Conservation (phyloP, 2,888 invertebrate genomes). For the Papilio gigon region DNA sequence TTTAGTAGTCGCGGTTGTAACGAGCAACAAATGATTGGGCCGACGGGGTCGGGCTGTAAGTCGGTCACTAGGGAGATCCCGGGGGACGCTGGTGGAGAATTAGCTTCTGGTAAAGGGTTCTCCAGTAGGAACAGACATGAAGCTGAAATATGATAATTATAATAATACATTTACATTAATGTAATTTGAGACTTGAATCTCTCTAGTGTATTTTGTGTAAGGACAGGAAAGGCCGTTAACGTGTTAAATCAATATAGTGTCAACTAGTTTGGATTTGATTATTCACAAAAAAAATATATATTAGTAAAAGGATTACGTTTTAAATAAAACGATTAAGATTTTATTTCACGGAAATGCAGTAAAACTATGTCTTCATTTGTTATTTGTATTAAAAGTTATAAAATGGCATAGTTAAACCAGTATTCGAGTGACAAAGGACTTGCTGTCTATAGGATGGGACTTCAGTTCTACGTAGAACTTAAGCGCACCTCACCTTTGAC, state of each 20-base stretch:
- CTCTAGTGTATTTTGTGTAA: background rate
- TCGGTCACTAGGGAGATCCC: constrained; percentile 39
- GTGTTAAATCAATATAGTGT: too few relatives aligned
- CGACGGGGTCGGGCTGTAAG: constrained; percentile 41
- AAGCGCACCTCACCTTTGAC: constrained; percentile 47
- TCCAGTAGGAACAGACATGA: constrained; percentile 11
- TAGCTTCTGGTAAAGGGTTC: constrained; percentile 43
- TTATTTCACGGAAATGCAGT: too few relatives aligned
- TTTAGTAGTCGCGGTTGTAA: constrained; percentile 51
- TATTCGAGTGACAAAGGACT: constrained; percentile 42
- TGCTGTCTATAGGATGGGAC: constrained; percentile 41
- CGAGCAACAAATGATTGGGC: constrained; percentile 54
- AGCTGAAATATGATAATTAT: constrained; percentile 13
- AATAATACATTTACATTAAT: constrained; percentile 6
- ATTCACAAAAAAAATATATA: too few relatives aligned
- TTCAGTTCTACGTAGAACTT: constrained; percentile 41
- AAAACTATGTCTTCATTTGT: background rate
- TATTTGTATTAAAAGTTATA: background rate
- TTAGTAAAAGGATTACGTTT: too few relatives aligned
- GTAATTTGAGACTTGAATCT: constrained; percentile 14
- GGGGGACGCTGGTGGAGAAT: constrained; percentile 44
- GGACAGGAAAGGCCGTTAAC: background rate
- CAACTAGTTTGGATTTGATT: too few relatives aligned
- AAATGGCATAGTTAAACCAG: constrained; percentile 38
- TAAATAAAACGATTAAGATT: too few relatives aligned